Conservation (phyloP, 2,888 invertebrate species). For the Archips crataeganus region DNA sequence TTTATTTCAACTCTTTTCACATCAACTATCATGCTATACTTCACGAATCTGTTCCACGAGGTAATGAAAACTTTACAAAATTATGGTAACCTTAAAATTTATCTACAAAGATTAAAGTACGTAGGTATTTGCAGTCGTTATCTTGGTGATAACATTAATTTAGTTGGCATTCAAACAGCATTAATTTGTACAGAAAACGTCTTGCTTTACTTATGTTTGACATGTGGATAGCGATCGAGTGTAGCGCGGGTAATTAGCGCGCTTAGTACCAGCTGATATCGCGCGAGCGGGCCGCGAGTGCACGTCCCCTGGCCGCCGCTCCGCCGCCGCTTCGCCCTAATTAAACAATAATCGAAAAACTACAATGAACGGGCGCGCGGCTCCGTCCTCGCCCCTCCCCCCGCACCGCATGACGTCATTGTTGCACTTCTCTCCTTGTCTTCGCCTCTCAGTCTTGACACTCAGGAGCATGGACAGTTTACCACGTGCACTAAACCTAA, state of each 20-base stretch:
- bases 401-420: constrained; percentile 68
- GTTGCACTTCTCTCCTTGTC: constrained; percentile 84
- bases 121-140: constrained; percentile 1
- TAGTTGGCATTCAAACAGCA: background rate
- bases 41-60: background rate
- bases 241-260: background rate
- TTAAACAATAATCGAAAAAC: constrained; percentile 86
- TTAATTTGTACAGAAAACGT: background rate
- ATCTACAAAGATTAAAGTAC: background rate
- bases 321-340: constrained; percentile 86
- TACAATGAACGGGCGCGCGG: constrained; percentile 85
- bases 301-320: constrained; percentile 77
- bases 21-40: background rate
- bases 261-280: constrained; percentile 23
- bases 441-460: constrained; percentile 68
- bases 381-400: constrained; percentile 54
- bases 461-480: background rate
- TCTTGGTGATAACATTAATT: background rate
- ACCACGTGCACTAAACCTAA: background rate
- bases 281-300: constrained; percentile 69
- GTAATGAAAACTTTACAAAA: background rate
- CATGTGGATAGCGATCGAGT: background rate
- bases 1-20: constrained; percentile 13
- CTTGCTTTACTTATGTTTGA: background rate
- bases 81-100: background rate